phyloP scores from a whole-genome alignment of 2,113 vertebrate genomes.

The Apteryx owenii region DNA sequence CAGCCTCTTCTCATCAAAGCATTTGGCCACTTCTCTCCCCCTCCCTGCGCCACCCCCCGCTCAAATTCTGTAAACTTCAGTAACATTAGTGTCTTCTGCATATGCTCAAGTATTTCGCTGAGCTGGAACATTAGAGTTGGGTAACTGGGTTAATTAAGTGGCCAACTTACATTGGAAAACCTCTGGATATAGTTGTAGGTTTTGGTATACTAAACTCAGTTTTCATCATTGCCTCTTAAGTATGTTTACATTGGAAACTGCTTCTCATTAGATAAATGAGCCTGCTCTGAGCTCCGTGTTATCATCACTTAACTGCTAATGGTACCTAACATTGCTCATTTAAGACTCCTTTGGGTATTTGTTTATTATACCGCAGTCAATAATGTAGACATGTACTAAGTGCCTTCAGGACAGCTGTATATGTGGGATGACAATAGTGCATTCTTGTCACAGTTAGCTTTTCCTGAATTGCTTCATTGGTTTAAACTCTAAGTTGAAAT shows the following conservation, averaged over 20 bases:
- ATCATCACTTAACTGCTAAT: neutral
- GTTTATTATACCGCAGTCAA: neutral
- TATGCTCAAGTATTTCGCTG: neutral
- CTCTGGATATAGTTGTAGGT: neutral
- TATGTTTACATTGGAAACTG: slow-evolving; percentile 20
- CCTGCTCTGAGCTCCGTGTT: neutral
- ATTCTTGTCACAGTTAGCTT: neutral
- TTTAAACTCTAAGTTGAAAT: neutral
- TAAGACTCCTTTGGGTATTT: slow-evolving; percentile 14
- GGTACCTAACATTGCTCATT: neutral
- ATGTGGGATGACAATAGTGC: neutral
- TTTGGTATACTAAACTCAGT: slow-evolving; percentile 9
- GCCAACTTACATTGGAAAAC: neutral
- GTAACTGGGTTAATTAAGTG: slow-evolving; percentile 9
- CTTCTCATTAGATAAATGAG: slow-evolving; percentile 44
- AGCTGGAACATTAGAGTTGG: neutral
- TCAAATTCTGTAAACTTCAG: neutral
- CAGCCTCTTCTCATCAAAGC: neutral
- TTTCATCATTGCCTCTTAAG: slow-evolving; percentile 29
- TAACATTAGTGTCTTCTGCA: neutral
- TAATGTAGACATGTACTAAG: neutral
- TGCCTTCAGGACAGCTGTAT: neutral
- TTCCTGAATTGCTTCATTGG: slow-evolving; percentile 2
- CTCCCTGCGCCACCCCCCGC: neutral
- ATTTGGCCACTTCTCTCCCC: neutral